Conservation (phyloP, 2,888 invertebrate genomes). For the Dendrolimus pini region DNA sequence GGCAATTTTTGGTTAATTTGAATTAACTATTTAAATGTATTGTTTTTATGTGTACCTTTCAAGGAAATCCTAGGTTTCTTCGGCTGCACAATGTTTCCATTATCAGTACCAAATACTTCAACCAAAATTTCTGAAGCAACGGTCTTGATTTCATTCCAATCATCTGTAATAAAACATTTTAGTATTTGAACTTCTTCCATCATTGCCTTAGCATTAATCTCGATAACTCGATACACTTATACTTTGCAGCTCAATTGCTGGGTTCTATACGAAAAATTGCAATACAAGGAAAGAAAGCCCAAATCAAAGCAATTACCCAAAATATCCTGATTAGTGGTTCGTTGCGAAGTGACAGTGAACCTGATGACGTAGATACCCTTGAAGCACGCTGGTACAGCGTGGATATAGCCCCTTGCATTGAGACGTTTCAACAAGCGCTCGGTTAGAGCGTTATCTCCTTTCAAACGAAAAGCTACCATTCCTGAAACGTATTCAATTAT, state of each 20-base stretch:
- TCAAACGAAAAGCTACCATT: slow-evolving; percentile 93
- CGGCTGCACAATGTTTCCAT: slow-evolving; percentile 74
- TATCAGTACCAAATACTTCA: slow-evolving; percentile 71
- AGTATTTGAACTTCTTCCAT: too few relatives aligned
- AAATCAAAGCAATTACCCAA: slow-evolving; percentile 40
- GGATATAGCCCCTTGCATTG: slow-evolving; percentile 91
- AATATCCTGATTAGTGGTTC: slow-evolving; percentile 87
- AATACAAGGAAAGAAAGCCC: too few relatives aligned
- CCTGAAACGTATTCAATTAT: slow-evolving; percentile 50
- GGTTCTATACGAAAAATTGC: too few relatives aligned
- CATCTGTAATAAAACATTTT: slow-evolving; percentile 60
- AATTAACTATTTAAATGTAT: too few relatives aligned
- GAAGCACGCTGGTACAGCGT: slow-evolving; percentile 96
- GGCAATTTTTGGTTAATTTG: too few relatives aligned
- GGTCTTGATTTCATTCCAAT: slow-evolving; percentile 90
- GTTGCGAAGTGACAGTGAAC: slow-evolving; percentile 95
- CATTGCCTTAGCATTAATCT: too few relatives aligned
- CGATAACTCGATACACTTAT: too few relatives aligned
- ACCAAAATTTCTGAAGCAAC: slow-evolving; percentile 83
- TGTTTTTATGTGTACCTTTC: slow-evolving; percentile 75
- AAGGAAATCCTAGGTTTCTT: slow-evolving; percentile 82
- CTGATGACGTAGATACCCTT: slow-evolving; percentile 93
- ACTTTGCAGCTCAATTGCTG: too few relatives aligned
- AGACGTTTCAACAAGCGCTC: slow-evolving; percentile 91
- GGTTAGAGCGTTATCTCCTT: slow-evolving; percentile 90